Evolutionary conservation across 2,113 vertebrate species (phyloP), one percentile per base, ranked within the genome.

Genomic region (Anhinga rufa): DNA sequence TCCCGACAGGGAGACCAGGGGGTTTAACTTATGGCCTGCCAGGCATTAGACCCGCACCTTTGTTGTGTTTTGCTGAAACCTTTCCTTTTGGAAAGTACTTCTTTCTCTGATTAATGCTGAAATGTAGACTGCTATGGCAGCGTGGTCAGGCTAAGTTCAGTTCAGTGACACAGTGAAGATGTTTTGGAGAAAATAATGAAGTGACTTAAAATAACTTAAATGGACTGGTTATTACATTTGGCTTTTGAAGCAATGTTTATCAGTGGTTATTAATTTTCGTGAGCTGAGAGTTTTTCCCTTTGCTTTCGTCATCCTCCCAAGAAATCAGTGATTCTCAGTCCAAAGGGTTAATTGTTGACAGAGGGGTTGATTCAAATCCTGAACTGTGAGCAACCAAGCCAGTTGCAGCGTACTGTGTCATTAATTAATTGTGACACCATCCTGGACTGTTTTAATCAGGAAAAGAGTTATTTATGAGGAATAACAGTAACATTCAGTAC

Each of bases 391-490:
- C 48, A 88, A 34, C 52, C 20, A 83, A 90, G 34, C 66, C 55
- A 48, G 31, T 85, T 7, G 4, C 25, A 60, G 74, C 36, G 54
- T 17, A 19, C 54, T 81, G 48, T 78, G 77, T 82, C 21, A 3
- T 77, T 87, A 82, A 69, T 92, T 65, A 87, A 31, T 61, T 93
- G 57, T 83, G 86, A 89, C 84, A 96, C 74, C 13, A 20, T 77
- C 79, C 68, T 90, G 69, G 60, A 70, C 49, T 44, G 61, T 86
- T 93, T 90, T 83, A 90, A 90, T 90, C 58, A 31, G 49, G 48
- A 83, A 90, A 92, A 83, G 2, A 78, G 17, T 81, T 88, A 93
- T 88, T 94, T 92, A 84, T 94, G 88, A 95, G 68, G 48, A 93
- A 78, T 64, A 92, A 64, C 79, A 71, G 81, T 71, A 84, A 94